These are phyloP conservation scores for Manis pentadactyla DNA, from an alignment of 2,797 vertebrate genomes.

Conservation along the genomic window DNA sequence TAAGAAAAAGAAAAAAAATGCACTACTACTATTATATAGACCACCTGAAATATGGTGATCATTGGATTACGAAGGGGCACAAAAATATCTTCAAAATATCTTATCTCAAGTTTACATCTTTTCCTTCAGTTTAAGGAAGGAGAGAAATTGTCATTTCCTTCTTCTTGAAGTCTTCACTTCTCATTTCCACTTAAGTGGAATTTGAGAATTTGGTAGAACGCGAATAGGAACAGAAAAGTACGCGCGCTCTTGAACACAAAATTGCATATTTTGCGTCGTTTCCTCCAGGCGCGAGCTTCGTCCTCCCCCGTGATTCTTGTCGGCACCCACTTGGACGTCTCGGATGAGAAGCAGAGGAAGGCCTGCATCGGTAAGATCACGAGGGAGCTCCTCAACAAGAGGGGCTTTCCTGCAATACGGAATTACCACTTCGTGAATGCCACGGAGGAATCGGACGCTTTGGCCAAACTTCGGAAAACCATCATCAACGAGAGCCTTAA, in stretches of 20 bases:
- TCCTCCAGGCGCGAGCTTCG: conserved; percentile 92
- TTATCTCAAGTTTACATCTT: background rate
- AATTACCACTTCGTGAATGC: conserved; percentile 93
- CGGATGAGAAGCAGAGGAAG: conserved; percentile 91
- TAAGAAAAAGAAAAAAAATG: background rate
- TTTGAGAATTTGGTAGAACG: background rate
- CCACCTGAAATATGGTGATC: background rate
- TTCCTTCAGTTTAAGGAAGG: background rate
- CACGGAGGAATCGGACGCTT: conserved; percentile 92
- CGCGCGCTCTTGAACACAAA: background rate
- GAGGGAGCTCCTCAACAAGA: conserved; percentile 92
- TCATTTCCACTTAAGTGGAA: background rate
- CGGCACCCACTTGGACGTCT: conserved; percentile 94
- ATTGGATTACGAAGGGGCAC: background rate
- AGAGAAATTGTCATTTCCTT: background rate
- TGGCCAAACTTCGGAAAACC: conserved; percentile 93
- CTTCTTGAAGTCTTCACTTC: background rate
- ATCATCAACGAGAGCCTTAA: conserved; percentile 91
- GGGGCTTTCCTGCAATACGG: conserved; percentile 93
- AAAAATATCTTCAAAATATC: background rate
- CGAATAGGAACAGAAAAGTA: background rate
- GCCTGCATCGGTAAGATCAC: conserved; percentile 92
- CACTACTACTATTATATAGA: fast-evolving
- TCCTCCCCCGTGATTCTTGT: conserved; percentile 96
- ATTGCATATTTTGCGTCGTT: background rate